Evolutionary conservation across 2,113 vertebrate species (phyloP).

Genomic region (Rutilus rutilus): DNA sequence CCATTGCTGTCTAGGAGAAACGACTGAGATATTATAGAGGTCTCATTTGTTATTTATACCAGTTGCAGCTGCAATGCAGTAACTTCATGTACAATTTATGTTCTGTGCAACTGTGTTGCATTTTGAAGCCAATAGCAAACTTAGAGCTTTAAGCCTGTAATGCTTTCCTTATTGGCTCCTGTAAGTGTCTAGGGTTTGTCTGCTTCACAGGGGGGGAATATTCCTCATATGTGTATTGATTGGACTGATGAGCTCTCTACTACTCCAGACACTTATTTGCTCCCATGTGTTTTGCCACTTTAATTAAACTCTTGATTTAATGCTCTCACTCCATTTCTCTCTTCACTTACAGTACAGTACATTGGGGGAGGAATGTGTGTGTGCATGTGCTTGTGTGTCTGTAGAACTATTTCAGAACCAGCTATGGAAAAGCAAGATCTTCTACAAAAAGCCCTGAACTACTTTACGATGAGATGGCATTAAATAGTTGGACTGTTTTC

Average conservation of each 20-base stretch:
- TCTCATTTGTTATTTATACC: neutral
- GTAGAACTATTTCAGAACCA: neutral
- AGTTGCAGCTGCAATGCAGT: slow-evolving; percentile 10
- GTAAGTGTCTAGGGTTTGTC: neutral
- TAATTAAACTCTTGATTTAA: slow-evolving; percentile 64
- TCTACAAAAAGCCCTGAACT: neutral
- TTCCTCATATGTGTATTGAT: slow-evolving; percentile 57
- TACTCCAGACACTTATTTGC: slow-evolving; percentile 44
- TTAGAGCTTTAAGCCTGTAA: neutral
- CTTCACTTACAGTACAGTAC: slow-evolving; percentile 11
- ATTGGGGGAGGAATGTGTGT: neutral
- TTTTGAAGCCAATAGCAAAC: slow-evolving; percentile 3
- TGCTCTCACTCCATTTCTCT: slow-evolving; percentile 45
- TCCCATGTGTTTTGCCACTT: slow-evolving; percentile 55
- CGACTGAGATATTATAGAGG: neutral
- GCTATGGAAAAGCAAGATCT: neutral
- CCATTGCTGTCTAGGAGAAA: neutral
- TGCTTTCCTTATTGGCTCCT: neutral
- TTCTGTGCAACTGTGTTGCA: neutral
- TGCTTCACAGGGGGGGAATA: slow-evolving; percentile 15
- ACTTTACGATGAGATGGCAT: neutral
- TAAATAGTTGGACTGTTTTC: neutral
- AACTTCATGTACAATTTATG: neutral
- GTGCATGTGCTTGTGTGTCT: slow-evolving; percentile 25
- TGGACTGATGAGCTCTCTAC: slow-evolving; percentile 56